Base-by-base conservation (phyloP, 2,113 vertebrate species). In the Muntiacus reevesi region DNA sequence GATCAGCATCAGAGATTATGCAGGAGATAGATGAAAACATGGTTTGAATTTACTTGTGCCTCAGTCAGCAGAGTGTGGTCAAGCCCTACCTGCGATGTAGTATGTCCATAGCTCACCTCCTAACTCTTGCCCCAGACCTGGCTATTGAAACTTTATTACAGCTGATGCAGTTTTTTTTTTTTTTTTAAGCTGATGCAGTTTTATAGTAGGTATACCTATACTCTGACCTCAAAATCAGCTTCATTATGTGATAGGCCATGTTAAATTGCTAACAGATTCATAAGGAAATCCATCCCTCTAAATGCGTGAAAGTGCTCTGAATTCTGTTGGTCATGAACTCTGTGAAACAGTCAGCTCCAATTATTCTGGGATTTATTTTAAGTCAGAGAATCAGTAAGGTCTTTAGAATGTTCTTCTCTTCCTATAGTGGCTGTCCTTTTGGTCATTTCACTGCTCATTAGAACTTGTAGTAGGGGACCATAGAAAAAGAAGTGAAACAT, bases 401-500 rank as follows among this genome's bases (percentile, higher is more conserved):
- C 50, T 79, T 85, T 52, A 45, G n/a, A 45, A 60, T 60, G 76
- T 50, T 57, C 81, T 78, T 85, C 30, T 82, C 89, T 45, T 82
- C 33, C 40, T 76, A 25, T 21, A 57, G 54, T 59, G 76, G 2
- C 33, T 87, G 64, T 83, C 28, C 81, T 93, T 91, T 92, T 82
- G 52, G 64, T 87, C 86, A 94, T 96, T 85, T 96, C 76, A 6
- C 43, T 78, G 64, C 89, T 96, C 17, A 36, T 79, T 95, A 91
- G 89, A 82, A 89, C 17, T 74, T 74, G 40, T 40, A 86, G n/a
- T 84, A 71, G n/a, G 62, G 28, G 21, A 45, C 59, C 40, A 82
- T 33, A 54, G 40, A 16, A 84, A 95, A 93, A 96, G 28, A 87
- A 91, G 59, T 52, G 82, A 97, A 95, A 52, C 97, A 62, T 95